A percentile compares a stretch with the other conserved stretches of the same genome.
phyloP scores from a whole-genome alignment of 1,140 invertebrate genomes.

The Ruditapes philippinarum region DNA sequence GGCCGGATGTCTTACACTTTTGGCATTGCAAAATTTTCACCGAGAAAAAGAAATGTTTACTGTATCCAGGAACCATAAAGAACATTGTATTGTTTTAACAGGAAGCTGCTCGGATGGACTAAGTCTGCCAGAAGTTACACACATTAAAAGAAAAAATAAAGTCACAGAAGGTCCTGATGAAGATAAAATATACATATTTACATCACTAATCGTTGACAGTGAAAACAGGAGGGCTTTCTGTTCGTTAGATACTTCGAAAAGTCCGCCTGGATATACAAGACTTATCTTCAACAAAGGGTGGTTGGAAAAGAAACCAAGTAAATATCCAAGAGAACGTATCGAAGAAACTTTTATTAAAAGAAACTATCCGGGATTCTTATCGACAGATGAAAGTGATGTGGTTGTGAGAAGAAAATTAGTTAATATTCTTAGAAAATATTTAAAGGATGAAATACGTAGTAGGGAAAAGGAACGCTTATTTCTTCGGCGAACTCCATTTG shows the following conservation, averaged over 20 bases:
- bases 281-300: neutral
- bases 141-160: too few relatives aligned
- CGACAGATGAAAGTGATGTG: too few relatives aligned
- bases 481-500: too few relatives aligned
- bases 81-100: neutral
- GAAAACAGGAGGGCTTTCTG: neutral
- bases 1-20: neutral
- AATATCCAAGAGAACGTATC: neutral
- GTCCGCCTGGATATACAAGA: neutral
- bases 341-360: neutral
- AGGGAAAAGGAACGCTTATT: neutral
- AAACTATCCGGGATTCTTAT: neutral
- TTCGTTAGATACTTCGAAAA: neutral
- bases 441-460: neutral
- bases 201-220: neutral
- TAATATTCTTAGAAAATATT: neutral
- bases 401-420: neutral
- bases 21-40: neutral
- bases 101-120: neutral
- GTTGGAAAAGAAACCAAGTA: neutral
- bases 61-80: neutral
- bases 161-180: slow-evolving; percentile 3
- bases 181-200: neutral
- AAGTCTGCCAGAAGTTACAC: neutral
- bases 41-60: neutral